These are phyloP conservation scores for Drosophila algonquin DNA, from an alignment of 2,888 invertebrate species.

Conservation along the genomic window DNA sequence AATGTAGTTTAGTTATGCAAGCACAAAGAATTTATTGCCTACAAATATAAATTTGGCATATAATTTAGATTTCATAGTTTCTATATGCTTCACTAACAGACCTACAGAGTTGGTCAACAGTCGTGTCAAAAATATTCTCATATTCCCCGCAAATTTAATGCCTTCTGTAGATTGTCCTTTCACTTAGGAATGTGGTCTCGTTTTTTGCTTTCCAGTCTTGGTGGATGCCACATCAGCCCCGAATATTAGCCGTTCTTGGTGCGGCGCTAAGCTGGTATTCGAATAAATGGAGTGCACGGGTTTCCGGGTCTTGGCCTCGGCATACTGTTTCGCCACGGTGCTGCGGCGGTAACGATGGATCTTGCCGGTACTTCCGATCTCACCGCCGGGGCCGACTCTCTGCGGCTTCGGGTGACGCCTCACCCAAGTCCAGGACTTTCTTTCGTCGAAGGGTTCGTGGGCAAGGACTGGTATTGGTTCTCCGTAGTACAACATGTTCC, in stretches of 20 bases:
- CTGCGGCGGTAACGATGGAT: conserved; percentile 31
- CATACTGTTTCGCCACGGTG: conserved; percentile 4
- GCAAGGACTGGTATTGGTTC: conserved; percentile 35
- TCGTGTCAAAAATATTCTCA: too few relatives aligned
- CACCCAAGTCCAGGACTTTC: conserved; percentile 34
- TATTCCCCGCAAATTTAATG: not conserved
- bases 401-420: conserved; percentile 42
- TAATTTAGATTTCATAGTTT: too few relatives aligned
- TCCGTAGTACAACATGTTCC: conserved; percentile 14
- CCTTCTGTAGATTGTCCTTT: too few relatives aligned
- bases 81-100: too few relatives aligned
- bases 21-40: too few relatives aligned
- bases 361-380: accelerated
- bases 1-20: too few relatives aligned
- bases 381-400: conserved; percentile 4
- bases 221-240: not conserved
- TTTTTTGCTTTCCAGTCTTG: not conserved
- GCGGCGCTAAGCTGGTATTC: not conserved
- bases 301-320: not conserved
- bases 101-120: too few relatives aligned
- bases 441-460: conserved; percentile 43
- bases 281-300: not conserved
- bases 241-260: not conserved
- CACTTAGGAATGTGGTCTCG: not conserved
- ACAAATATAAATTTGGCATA: too few relatives aligned